phyloP scores from a whole-genome alignment of 23 tunicate genomes.

The Phallusia fumigata region DNA sequence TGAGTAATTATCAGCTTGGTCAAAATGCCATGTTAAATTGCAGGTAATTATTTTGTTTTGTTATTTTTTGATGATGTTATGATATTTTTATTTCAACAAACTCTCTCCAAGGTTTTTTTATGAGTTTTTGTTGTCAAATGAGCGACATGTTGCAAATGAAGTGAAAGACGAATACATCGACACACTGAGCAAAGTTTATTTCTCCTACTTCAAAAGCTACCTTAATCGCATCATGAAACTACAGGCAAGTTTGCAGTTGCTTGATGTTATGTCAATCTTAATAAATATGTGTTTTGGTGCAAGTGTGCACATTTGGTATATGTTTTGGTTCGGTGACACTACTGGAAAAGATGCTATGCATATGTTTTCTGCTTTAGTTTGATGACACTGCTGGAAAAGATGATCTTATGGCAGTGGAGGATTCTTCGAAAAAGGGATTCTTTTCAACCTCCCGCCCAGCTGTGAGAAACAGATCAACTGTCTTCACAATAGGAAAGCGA shows the following conservation, averaged over 20 bases:
- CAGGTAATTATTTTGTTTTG: conserved; percentile 23
- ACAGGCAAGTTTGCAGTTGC: conserved; percentile 34
- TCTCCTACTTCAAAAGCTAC: conserved; percentile 87
- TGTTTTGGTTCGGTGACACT: conserved; percentile 77
- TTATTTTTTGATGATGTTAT: neutral
- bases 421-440: conserved; percentile 71
- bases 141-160: conserved; percentile 87
- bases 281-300: neutral
- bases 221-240: conserved; percentile 69
- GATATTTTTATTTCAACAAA: neutral
- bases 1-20: conserved; percentile 90
- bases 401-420: conserved; percentile 86
- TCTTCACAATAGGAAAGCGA: conserved; percentile 73
- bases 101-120: conserved; percentile 56
- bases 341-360: conserved; percentile 69
- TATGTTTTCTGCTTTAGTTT: conserved; percentile 25
- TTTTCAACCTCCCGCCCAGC: conserved; percentile 75
- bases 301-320: too few species aligned
- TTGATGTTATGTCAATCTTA: neutral
- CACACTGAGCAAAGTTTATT: conserved; percentile 88
- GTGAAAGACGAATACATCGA: conserved; percentile 89
- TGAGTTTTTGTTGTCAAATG: conserved; percentile 87
- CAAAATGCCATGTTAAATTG: conserved; percentile 86
- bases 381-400: conserved; percentile 81
- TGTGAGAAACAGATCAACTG: conserved; percentile 68